Percentiles rank a stretch among this genome's conserved stretches.
These are phyloP conservation scores for Pocillopora damicornis DNA, from an alignment of 64 coral and sea anemone genomes.

Conservation along the genomic window DNA sequence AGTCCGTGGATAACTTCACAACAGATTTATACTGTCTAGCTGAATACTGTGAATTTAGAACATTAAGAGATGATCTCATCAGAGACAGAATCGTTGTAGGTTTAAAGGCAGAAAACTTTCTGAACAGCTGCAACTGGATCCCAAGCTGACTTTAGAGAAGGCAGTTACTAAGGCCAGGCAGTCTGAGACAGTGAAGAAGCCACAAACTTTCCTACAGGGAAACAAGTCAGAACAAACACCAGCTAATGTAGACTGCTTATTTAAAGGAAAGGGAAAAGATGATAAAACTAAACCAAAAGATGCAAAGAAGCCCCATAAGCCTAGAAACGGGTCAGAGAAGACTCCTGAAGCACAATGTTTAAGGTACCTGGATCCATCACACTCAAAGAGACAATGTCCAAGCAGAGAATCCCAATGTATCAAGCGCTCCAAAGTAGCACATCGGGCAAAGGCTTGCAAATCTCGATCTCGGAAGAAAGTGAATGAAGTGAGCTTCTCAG, in stretches of 20 bases:
- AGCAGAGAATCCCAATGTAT: too few species aligned
- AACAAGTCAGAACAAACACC: background rate
- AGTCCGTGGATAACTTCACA: background rate
- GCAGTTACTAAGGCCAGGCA: conserved; percentile 1
- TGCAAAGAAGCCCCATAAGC: background rate
- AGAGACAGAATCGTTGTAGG: conserved; percentile 28
- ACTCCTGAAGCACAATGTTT: too few species aligned
- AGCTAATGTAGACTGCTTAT: conserved; percentile 4
- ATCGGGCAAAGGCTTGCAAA: too few species aligned
- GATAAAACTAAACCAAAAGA: background rate
- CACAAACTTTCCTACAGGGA: conserved; percentile 33
- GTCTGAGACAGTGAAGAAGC: conserved; percentile 32
- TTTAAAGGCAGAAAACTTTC: conserved; percentile 4
- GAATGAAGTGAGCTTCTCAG: too few species aligned
- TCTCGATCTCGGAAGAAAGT: too few species aligned
- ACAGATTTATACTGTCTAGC: conserved; percentile 23
- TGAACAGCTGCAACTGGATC: conserved; percentile 13
- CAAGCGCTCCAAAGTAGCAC: too few species aligned
- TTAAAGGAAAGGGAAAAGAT: conserved; percentile 3
- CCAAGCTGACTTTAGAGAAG: conserved; percentile 16
- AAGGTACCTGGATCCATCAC: conserved; percentile 2
- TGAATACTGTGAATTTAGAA: conserved; percentile 7
- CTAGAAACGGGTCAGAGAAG: background rate
- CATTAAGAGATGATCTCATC: conserved; percentile 12
- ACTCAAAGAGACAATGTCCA: conserved; percentile 16